Percentiles rank a stretch among this genome's conserved stretches.
Conservation (phyloP, 1,140 invertebrate genomes). For the Pteromalus puparum region DNA sequence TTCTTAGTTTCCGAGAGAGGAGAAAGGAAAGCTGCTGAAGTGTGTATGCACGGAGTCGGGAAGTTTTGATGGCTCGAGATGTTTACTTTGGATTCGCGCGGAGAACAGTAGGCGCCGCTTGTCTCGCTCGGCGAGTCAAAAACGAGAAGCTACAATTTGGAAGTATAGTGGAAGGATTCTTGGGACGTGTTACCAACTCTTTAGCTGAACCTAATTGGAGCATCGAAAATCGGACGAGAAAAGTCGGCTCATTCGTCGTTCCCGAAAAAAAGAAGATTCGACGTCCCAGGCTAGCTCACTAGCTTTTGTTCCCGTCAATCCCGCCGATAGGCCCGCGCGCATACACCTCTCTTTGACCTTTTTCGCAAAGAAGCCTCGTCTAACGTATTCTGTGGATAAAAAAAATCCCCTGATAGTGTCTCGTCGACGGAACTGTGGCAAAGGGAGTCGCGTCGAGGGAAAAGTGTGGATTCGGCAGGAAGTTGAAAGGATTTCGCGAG, state of each 20-base stretch:
- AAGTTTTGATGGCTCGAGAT: conserved; percentile 29
- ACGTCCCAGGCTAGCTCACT: not conserved
- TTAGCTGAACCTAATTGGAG: too few species aligned
- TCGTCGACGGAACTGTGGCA: not conserved
- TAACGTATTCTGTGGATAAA: conserved; percentile 43
- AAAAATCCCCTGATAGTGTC: not conserved
- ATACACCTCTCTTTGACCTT: conserved; percentile 6
- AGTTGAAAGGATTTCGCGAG: conserved; percentile 65
- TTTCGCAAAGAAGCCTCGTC: not conserved
- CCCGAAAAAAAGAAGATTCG: too few species aligned
- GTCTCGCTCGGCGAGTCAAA: not conserved
- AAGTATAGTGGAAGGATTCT: not conserved
- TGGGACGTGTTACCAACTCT: too few species aligned
- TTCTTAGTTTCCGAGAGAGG: not conserved
- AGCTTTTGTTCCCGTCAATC: not conserved
- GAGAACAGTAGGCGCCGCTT: not conserved
- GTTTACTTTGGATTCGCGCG: not conserved
- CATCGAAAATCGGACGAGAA: too few species aligned
- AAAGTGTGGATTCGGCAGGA: conserved; percentile 57
- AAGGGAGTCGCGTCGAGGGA: conserved; percentile 26
- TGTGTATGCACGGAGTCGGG: not conserved
- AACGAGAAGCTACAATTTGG: not conserved
- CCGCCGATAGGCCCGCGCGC: not conserved
- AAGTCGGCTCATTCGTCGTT: too few species aligned
- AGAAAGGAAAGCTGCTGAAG: not conserved